Base-by-base conservation (phyloP, 2,797 vertebrate species). In the Gymnocypris eckloni region DNA sequence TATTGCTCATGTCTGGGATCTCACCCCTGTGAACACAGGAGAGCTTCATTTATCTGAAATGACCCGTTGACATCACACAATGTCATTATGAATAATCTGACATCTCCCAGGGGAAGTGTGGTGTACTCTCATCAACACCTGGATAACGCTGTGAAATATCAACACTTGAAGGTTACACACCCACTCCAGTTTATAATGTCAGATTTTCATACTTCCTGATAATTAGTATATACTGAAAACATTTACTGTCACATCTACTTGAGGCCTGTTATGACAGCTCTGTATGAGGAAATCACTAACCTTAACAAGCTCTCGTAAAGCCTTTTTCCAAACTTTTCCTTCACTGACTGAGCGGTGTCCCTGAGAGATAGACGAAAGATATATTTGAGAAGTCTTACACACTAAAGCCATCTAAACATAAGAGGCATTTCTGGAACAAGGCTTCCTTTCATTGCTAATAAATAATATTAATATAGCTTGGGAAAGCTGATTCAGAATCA, bases 321-420 rank as follows among this genome's bases (percentile, higher is more conserved):
- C 83, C 96, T 97, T 91, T 96, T 97, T 41, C 98, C 98, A 94
- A 99, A 99, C 92, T 98, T 99, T 91, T 99, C 98, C 89, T 99
- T 99, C 90, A 98, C 95, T 4, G 93, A 91, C 52, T 99, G 97
- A 48, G 96, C 98, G 1, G 96, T 98, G 89, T 99, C 98, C 98
- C 98, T 99, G 88, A 79, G 15, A 76, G 41, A 77, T 15, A 80
- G 13, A 86, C 43, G 0, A 11, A 20, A 76, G 12, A 76, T 2
- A 37, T 7, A 66, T 82, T 15, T 52, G 43, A 56, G 10, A 84
- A 66, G 16, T 75, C 3, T 48, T 78, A n/a, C 6, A 20, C 20
- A 64, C 28, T 72, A 72, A 70, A 45, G 11, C 37, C 59, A 76
- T 43, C 20, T 77, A 7, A 39, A 77, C 39, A 77, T 37, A 77